These are phyloP conservation scores for Carpatolechia fugitivella DNA, from an alignment of 2,888 invertebrate genomes.

Conservation along the genomic window DNA sequence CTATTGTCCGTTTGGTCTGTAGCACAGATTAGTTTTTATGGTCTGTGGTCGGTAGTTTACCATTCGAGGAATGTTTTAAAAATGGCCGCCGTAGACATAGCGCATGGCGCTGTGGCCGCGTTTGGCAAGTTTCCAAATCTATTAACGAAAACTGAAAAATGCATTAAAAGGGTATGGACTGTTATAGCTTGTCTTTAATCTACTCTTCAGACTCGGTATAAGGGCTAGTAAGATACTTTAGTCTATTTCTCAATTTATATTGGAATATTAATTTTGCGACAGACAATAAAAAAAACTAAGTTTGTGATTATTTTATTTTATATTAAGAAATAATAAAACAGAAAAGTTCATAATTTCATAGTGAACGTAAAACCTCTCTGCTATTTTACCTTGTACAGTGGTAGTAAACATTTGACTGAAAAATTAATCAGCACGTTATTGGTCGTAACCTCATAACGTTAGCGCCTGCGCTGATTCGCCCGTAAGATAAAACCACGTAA, in stretches of 20 bases:
- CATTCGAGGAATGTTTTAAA: not conserved
- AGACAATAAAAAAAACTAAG: too few relatives aligned
- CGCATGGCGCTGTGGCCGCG: not conserved
- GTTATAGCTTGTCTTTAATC: not conserved
- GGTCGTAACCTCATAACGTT: slow-evolving; percentile 31
- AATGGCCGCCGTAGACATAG: not conserved
- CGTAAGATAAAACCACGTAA: not conserved
- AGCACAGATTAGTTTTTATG: too few relatives aligned
- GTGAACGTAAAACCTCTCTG: not conserved
- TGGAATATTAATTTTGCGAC: too few relatives aligned
- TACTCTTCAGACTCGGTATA: not conserved
- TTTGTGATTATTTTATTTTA: not conserved
- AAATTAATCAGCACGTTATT: slow-evolving; percentile 49
- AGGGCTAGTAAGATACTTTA: too few relatives aligned
- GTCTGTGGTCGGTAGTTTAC: too few relatives aligned
- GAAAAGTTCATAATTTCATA: not conserved
- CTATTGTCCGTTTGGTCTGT: too few relatives aligned
- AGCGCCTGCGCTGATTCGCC: not conserved
- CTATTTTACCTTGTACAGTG: slow-evolving; percentile 11
- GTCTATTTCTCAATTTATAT: too few relatives aligned
- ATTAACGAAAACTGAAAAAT: slow-evolving; percentile 1
- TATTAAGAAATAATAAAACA: not conserved
- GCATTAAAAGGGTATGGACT: not conserved
- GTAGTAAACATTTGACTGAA: slow-evolving; percentile 40
- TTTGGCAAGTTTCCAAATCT: not conserved